These are phyloP conservation scores for Helarctos malayanus DNA, from an alignment of 2,797 vertebrate genomes.

Conservation along the genomic window DNA sequence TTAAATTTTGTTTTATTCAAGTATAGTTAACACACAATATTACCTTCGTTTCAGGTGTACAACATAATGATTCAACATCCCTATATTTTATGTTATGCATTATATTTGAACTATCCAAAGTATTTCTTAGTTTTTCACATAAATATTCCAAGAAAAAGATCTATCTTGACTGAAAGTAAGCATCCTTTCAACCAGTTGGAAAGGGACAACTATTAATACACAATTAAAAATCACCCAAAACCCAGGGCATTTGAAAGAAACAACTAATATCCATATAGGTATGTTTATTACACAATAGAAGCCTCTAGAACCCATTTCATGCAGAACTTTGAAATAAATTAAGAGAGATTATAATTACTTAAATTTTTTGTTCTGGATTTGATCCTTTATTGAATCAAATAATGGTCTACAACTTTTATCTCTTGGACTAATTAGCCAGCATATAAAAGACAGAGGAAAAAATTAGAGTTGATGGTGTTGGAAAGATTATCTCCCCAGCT, in stretches of 20 bases:
- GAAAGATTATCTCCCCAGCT: not conserved
- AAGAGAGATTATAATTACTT: not conserved
- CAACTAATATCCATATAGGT: not conserved
- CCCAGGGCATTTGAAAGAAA: not conserved
- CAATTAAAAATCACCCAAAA: not conserved
- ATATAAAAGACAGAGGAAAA: conserved; percentile 4
- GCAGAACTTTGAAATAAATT: not conserved
- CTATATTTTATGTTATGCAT: not conserved
- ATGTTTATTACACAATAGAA: not conserved
- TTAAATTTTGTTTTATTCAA: not conserved
- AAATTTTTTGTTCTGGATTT: not conserved
- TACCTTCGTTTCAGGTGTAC: not conserved
- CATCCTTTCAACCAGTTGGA: not conserved
- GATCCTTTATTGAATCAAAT: not conserved
- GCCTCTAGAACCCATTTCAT: not conserved
- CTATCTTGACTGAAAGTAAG: not conserved
- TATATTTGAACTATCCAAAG: not conserved
- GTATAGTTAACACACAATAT: not conserved
- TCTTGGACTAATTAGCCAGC: not conserved
- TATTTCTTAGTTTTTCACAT: conserved; percentile 56
- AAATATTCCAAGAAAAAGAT: not conserved
- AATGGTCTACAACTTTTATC: not conserved
- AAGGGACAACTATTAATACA: not conserved
- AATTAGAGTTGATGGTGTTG: not conserved
- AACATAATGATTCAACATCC: not conserved